Percentiles rank a stretch among this genome's conserved stretches.
These are phyloP conservation scores for Carcharodon carcharias DNA, from an alignment of 2,797 vertebrate species.

Conservation along the genomic window DNA sequence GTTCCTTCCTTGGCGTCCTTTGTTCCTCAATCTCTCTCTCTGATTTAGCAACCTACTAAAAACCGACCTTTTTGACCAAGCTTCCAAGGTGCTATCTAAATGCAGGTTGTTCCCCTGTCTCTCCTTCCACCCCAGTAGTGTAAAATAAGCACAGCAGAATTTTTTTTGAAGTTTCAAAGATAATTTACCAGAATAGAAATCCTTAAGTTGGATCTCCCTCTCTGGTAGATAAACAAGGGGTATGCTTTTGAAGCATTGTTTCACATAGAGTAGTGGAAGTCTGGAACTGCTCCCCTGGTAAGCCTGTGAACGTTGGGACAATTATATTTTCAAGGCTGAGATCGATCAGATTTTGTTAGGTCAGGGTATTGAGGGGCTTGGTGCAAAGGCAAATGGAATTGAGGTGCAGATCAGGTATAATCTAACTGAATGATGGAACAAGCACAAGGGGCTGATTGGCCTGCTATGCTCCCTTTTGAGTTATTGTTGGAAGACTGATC, in stretches of 20 bases:
- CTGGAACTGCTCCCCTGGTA: not conserved
- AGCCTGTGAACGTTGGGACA: not conserved
- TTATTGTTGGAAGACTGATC: not conserved
- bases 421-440: not conserved
- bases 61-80: not conserved
- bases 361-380: not conserved
- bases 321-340: not conserved
- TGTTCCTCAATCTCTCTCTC: not conserved
- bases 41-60: not conserved
- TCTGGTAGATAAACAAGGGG: too few species aligned
- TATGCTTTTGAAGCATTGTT: not conserved
- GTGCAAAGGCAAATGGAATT: not conserved
- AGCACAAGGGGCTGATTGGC: not conserved
- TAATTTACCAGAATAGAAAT: not conserved
- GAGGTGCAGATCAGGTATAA: not conserved
- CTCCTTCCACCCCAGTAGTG: not conserved
- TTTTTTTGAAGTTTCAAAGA: not conserved
- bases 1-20: not conserved
- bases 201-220: not conserved
- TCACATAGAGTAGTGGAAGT: not conserved
- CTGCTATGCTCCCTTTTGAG: not conserved
- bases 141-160: not conserved
- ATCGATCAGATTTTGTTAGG: not conserved
- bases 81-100: not conserved
- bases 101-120: too few species aligned